phyloP scores from a whole-genome alignment of 2,113 vertebrate genomes.

The Ardeotis arabs region DNA sequence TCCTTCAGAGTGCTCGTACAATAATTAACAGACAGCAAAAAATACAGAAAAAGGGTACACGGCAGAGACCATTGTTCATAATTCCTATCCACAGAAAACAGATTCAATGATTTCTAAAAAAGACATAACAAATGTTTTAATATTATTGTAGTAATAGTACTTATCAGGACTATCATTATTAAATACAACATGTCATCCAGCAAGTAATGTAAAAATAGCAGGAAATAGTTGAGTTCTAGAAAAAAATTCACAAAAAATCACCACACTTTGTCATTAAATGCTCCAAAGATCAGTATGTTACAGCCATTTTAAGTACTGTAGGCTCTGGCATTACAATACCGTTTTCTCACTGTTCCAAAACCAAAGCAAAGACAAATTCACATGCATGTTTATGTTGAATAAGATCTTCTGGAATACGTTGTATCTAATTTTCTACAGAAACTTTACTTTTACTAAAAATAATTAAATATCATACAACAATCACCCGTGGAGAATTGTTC shows the following conservation, averaged over 20 bases:
- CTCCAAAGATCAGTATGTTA: not conserved
- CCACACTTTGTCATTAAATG: not conserved
- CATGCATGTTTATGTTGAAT: not conserved
- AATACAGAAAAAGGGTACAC: not conserved
- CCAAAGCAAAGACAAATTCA: not conserved
- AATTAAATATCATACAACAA: not conserved
- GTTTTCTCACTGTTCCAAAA: not conserved
- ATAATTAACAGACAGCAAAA: not conserved
- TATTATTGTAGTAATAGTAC: not conserved
- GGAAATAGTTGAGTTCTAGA: not conserved
- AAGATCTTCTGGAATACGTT: not conserved
- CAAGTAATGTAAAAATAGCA: not conserved
- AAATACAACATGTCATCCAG: not conserved
- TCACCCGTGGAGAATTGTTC: not conserved
- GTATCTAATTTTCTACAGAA: not conserved
- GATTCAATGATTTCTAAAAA: not conserved
- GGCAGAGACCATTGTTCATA: not conserved
- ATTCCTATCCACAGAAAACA: not conserved
- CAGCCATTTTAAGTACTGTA: not conserved
- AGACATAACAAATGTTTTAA: not conserved
- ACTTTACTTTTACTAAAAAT: not conserved
- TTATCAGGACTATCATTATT: not conserved
- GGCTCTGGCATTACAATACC: not conserved
- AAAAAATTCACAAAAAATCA: not conserved
- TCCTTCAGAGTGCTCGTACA: not conserved